Base-by-base conservation (phyloP, 2,113 vertebrate species). In the Buteo buteo region DNA sequence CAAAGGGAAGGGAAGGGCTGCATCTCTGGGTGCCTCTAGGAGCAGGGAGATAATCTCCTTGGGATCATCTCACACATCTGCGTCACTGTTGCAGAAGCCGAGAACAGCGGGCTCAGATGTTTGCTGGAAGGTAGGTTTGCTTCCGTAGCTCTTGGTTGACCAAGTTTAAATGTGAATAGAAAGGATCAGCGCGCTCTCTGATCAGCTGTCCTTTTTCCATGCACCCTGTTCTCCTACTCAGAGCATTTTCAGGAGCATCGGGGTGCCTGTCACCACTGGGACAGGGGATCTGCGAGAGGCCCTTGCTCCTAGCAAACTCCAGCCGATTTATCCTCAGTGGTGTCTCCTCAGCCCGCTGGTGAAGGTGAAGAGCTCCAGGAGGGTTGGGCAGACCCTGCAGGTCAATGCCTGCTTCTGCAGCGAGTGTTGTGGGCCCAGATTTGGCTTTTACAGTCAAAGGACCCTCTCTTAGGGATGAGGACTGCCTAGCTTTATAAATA, bases 381-480 rank as follows among this genome's bases (percentile, higher is more conserved):
- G 11, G 7, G 28, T 19, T 36, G 16, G 26, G 12, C 62, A 84
- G 45, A 62, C 15, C 34, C 40, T 17, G 47, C 1, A 1, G n/a
- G 47, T 22, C 32, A 34, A 11, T 36, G 31, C 28, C 20, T 54
- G 54, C 45, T 31, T 45, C 45, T 80, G n/a, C 64, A 62, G 52
- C 0, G 2, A 38, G 32, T 22, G 21, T 6, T 29, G n/a, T 17
- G 32, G 42, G 52, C 47, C 91, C 31, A 87, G 19, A 29, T 62
- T 71, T 76, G 58, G 62, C 9, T 36, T 76, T 80, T 32, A 44
- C 24, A 44, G 32, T 32, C 10, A 17, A n/a, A 49, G 40, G 54
- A 61, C 7, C 45, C 38, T 29, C 24, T 61, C 32, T 44, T 26
- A 70, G 31, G 21, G 25, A 40, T 0, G 0, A 73, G 34, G 36